Percentiles rank a stretch among this genome's conserved stretches.
Conservation (phyloP, 2,888 invertebrate genomes). For the Elysia crispata region DNA sequence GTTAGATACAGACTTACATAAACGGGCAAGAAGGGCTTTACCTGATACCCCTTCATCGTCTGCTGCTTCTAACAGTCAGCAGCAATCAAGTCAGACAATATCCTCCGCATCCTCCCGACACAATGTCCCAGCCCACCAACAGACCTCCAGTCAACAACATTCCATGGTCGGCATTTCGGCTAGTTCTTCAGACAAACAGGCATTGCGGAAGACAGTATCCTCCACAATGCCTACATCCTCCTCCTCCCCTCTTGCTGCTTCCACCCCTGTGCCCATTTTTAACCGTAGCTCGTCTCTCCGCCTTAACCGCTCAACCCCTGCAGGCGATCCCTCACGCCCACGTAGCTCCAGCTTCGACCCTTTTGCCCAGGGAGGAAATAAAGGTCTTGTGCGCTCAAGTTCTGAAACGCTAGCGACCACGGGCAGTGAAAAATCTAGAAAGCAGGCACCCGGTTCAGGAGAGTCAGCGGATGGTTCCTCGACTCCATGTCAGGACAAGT, state of each 20-base stretch:
- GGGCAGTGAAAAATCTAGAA: neutral
- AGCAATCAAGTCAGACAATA: neutral
- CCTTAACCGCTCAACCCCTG: neutral
- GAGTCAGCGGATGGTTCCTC: conserved; percentile 7
- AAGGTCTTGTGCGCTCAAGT: neutral
- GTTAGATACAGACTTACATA: neutral
- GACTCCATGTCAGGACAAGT: conserved; percentile 19
- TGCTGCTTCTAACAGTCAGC: too few species aligned
- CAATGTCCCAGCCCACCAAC: neutral
- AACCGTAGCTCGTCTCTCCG: conserved; percentile 42
- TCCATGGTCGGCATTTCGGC: too few species aligned
- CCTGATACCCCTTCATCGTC: too few species aligned
- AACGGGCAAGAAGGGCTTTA: too few species aligned
- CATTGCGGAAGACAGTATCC: too few species aligned
- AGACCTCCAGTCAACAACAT: too few species aligned
- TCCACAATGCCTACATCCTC: too few species aligned
- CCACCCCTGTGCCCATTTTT: conserved; percentile 32
- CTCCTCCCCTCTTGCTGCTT: too few species aligned
- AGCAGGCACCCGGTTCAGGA: neutral
- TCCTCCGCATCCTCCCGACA: neutral
- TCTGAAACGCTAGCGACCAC: conserved; percentile 21
- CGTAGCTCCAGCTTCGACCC: conserved; percentile 41
- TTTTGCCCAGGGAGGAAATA: neutral
- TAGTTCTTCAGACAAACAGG: too few species aligned
- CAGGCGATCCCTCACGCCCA: neutral